A percentile compares a stretch with the other conserved stretches of the same genome.
These are phyloP conservation scores for Seriola aureovittata DNA, from an alignment of 2,113 vertebrate species.

Conservation along the genomic window DNA sequence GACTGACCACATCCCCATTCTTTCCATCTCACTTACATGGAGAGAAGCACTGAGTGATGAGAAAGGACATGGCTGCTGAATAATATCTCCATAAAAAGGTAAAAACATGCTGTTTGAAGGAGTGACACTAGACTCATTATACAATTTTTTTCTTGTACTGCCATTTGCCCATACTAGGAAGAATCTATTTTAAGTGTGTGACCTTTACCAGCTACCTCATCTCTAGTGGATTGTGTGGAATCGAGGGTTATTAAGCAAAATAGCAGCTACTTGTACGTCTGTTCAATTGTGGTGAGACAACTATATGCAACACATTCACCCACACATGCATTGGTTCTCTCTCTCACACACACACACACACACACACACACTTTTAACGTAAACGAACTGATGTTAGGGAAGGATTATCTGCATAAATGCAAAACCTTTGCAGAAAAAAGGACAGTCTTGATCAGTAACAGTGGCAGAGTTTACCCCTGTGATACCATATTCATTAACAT, in stretches of 20 bases:
- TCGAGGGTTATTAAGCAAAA: slow-evolving; percentile 43
- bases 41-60: slow-evolving; percentile 67
- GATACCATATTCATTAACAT: slow-evolving; percentile 58
- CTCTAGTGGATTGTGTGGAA: slow-evolving; percentile 48
- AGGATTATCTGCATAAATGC: slow-evolving; percentile 48
- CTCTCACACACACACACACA: not conserved
- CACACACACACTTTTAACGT: slow-evolving; percentile 16
- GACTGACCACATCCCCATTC: slow-evolving; percentile 75
- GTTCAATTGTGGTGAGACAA: slow-evolving; percentile 11
- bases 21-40: slow-evolving; percentile 76
- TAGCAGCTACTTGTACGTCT: slow-evolving; percentile 25
- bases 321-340: not conserved
- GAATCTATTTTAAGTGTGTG: slow-evolving; percentile 69
- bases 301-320: slow-evolving; percentile 2
- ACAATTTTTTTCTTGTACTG: not conserved
- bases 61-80: slow-evolving; percentile 61
- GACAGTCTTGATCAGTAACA: not conserved
- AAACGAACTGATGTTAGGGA: slow-evolving; percentile 29
- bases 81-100: slow-evolving; percentile 78
- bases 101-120: slow-evolving; percentile 57
- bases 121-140: slow-evolving; percentile 44
- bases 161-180: slow-evolving; percentile 58
- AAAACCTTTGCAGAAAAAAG: slow-evolving; percentile 37
- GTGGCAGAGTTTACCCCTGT: not conserved
- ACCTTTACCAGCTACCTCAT: slow-evolving; percentile 64